Conservation (phyloP, 2,797 vertebrate genomes). For the Anas acuta region DNA sequence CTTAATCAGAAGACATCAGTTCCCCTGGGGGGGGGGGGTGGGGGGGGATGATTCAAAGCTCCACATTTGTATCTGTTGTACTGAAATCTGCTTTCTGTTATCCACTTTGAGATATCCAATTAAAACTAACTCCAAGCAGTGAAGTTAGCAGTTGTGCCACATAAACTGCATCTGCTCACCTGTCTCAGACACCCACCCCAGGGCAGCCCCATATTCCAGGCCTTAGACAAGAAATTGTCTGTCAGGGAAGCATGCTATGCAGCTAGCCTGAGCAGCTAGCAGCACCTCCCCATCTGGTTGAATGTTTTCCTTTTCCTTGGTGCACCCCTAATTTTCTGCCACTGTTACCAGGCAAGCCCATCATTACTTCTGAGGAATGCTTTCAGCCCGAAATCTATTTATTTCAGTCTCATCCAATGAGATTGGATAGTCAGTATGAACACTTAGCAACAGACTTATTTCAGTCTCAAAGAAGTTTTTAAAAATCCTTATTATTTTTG, state of each 20-base stretch:
- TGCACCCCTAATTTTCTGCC: not conserved
- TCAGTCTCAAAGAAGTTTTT: not conserved
- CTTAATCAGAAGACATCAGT: not conserved
- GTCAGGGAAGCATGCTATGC: not conserved
- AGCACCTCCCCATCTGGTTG: not conserved
- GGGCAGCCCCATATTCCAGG: not conserved
- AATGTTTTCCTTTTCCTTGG: not conserved
- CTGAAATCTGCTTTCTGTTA: not conserved
- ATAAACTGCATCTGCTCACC: not conserved
- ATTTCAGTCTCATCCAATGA: not conserved
- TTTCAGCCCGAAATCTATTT: not conserved
- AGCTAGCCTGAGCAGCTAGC: not conserved
- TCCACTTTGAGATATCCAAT: not conserved
- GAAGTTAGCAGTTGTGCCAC: not conserved
- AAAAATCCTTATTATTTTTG: not conserved
- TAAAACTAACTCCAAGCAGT: not conserved
- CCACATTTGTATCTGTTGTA: not conserved
- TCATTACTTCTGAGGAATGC: not conserved
- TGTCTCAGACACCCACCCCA: not conserved
- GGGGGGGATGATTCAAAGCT: not conserved
- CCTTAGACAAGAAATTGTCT: not conserved
- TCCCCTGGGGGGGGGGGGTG: not conserved
- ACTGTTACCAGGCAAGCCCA: not conserved
- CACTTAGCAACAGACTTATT: not conserved
- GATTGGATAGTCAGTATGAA: not conserved